Evolutionary conservation across 2,113 vertebrate species (phyloP), one percentile per base, ranked within the genome.

Genomic region (Leucopsar rothschildi): DNA sequence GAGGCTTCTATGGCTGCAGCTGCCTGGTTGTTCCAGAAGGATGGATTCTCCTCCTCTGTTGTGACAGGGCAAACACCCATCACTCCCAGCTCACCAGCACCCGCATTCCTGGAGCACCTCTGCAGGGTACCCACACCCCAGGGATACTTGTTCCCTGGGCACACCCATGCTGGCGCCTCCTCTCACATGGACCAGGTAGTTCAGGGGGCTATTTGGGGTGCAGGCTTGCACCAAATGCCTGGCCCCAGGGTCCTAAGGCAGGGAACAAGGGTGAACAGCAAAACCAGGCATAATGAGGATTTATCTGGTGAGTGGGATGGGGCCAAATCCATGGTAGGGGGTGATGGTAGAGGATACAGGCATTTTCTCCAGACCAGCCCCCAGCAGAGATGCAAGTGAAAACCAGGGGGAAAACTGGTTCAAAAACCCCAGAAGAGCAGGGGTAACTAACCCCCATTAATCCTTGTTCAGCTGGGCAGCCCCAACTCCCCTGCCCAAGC

Each of bases 1-100:
- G 99, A 96, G 3, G 95, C 78, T 3, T 98, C 42, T 7, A 99
- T 97, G 39, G 98, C 98, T 39, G 86, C 76, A 2, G 76, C 96
- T 2, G 98, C 99, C 86, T 98, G 96, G 22, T 76, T 75, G 82
- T 99, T 98, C 99, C 99, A 99, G 95, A 98, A 99, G 11, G 84
- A 79, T 0, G 99, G 98, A 2, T 97, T 61, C 81, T 98, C 96
- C 85, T 99, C 99, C 64, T 97, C 98, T 33, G 0, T 98, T 98
- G 92, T 10, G 33, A 87, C 29, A 19, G 28, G 50, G 59, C 35
- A 76, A 69, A 49, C 5, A 45, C 5, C 27, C 6, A 1, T 96
- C 42, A 91, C 40, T n/a, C 15, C 27, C 49, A 44, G 24, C 15
- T 52, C 22, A 3, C 27, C 23, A 37, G 47, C 12, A n/a, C 47